Conservation (phyloP, 2,797 vertebrate species). For the Cheirogaleus major region DNA sequence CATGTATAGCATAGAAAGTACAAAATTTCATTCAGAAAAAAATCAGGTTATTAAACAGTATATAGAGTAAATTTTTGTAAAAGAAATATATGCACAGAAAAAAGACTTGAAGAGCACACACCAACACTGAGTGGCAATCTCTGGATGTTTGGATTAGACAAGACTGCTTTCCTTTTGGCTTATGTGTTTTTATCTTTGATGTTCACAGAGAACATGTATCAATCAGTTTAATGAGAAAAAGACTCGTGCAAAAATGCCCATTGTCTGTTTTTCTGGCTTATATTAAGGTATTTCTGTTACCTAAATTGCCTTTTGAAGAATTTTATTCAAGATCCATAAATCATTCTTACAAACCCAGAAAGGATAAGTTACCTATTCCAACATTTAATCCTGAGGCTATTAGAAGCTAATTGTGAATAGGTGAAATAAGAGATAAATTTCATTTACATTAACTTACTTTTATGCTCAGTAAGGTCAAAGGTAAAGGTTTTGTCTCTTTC, state of each 20-base stretch:
- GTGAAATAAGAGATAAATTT: constrained; percentile 83
- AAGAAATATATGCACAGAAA: not conserved
- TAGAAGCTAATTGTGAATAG: constrained; percentile 82
- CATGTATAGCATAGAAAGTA: not conserved
- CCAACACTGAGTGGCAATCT: not conserved
- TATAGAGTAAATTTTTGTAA: constrained; percentile 34
- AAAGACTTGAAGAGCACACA: not conserved
- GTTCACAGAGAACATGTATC: not conserved
- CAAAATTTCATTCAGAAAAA: constrained; percentile 45
- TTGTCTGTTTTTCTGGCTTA: not conserved
- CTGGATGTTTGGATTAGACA: not conserved
- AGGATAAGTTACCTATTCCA: constrained; percentile 75
- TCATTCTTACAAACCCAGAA: constrained; percentile 76
- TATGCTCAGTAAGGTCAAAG: constrained; percentile 84
- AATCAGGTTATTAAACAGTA: not conserved
- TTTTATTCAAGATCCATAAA: constrained; percentile 72
- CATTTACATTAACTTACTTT: constrained; percentile 86
- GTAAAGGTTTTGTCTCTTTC: constrained; percentile 85
- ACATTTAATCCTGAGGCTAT: constrained; percentile 79
- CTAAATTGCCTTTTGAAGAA: constrained; percentile 38
- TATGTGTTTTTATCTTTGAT: not conserved
- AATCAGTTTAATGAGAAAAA: not conserved
- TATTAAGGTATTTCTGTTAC: not conserved
- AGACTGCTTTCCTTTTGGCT: not conserved
- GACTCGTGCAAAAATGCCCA: not conserved